Evolutionary conservation across 2,797 vertebrate species (phyloP).

Genomic region (Lates japonicus): DNA sequence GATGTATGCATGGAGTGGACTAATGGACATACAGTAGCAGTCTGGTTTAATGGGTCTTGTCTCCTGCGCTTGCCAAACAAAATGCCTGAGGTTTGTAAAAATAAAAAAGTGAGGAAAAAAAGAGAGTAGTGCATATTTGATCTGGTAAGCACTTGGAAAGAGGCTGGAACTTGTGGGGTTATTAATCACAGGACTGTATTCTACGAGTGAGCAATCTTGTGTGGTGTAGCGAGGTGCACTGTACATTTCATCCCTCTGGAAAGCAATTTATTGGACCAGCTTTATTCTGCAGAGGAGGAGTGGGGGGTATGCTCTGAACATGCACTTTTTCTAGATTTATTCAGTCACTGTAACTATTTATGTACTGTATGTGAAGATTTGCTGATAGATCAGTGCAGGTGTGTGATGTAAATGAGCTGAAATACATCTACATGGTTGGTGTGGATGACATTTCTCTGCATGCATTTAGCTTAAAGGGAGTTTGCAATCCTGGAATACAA

Average conservation of each 20-base stretch:
- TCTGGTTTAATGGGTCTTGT: conserved; percentile 45
- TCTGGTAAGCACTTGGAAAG: conserved; percentile 65
- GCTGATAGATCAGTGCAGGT: conserved; percentile 10
- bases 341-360: conserved; percentile 49
- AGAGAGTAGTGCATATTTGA: conserved; percentile 58
- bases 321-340: conserved; percentile 36
- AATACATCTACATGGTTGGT: neutral
- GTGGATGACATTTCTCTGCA: neutral
- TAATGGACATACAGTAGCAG: conserved; percentile 46
- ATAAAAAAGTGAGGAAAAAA: too few relatives aligned
- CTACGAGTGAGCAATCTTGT: conserved; percentile 63
- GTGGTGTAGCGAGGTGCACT: conserved; percentile 42
- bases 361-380: conserved; percentile 37
- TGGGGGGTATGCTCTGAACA: conserved; percentile 11
- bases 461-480: neutral
- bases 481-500: conserved; percentile 4
- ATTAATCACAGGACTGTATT: conserved; percentile 76
- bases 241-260: conserved; percentile 62
- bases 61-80: conserved; percentile 55
- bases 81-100: conserved; percentile 53
- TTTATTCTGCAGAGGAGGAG: conserved; percentile 49
- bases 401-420: neutral
- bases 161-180: conserved; percentile 56
- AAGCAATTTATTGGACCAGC: conserved; percentile 67
- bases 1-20: conserved; percentile 63